Conservation (phyloP, 2,113 vertebrate genomes). For the Vidua macroura region DNA sequence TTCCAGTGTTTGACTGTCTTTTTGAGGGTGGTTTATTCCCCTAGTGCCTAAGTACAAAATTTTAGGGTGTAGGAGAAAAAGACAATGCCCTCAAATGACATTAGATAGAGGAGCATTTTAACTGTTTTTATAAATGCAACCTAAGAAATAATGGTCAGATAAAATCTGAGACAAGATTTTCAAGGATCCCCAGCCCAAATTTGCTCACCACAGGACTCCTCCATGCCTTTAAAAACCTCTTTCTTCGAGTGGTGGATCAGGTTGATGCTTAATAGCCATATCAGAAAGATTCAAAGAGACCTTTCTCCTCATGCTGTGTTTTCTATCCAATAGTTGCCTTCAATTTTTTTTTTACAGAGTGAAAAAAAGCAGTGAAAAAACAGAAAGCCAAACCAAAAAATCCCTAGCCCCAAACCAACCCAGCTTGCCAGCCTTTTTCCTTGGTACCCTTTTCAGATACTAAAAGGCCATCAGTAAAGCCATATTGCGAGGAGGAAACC, state of each 20-base stretch:
- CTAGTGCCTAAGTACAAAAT: not conserved
- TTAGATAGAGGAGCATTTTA: not conserved
- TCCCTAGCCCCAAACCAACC: not conserved
- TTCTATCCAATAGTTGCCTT: slow-evolving; percentile 33
- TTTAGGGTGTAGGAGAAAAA: not conserved
- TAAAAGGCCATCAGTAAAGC: not conserved
- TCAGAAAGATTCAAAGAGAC: slow-evolving; percentile 26
- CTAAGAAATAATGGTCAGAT: not conserved
- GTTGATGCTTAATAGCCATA: slow-evolving; percentile 33
- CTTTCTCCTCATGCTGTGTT: slow-evolving; percentile 20
- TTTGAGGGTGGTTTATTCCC: not conserved
- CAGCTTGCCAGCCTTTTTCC: not conserved
- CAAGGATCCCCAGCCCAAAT: not conserved
- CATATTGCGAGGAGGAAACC: not conserved
- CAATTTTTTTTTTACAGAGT: not conserved
- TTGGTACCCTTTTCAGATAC: not conserved
- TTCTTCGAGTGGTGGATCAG: not conserved
- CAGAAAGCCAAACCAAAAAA: not conserved
- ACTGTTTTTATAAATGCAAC: not conserved
- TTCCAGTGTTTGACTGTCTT: not conserved
- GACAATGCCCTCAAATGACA: not conserved
- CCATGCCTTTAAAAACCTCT: not conserved
- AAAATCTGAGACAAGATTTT: not conserved
- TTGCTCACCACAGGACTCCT: not conserved
- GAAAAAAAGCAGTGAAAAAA: not conserved